These are phyloP conservation scores for Iguana delicatissima DNA, from an alignment of 2,797 vertebrate genomes.

Conservation along the genomic window DNA sequence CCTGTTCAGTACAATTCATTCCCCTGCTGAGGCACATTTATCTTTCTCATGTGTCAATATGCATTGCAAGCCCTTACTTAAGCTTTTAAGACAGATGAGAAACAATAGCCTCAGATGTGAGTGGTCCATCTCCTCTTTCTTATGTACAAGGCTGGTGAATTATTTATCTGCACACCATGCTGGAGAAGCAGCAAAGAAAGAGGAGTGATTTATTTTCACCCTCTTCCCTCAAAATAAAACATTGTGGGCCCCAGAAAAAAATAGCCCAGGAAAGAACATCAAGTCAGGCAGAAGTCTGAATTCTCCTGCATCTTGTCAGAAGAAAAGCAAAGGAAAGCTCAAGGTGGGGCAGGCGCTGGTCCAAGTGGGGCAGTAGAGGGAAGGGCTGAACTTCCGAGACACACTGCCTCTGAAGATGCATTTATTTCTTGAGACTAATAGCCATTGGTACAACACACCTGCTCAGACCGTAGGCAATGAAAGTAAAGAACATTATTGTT, in stretches of 20 bases:
- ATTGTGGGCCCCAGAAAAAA: fast-evolving
- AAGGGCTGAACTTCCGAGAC: no score
- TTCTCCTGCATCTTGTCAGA: conserved; percentile 35
- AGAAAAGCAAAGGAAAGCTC: background rate
- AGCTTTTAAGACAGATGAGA: conserved; percentile 51
- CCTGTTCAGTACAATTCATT: conserved; percentile 20
- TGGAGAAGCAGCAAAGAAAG: conserved; percentile 1
- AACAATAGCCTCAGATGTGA: conserved; percentile 25
- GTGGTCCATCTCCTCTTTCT: conserved; percentile 41
- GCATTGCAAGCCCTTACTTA: conserved; percentile 40
- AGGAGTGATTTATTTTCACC: background rate
- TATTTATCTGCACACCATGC: conserved; percentile 8
- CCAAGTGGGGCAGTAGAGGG: no score
- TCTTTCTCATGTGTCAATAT: conserved; percentile 7
- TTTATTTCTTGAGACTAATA: no score
- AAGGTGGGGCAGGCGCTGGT: no score
- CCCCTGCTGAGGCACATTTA: background rate
- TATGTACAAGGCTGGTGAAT: conserved; percentile 44
- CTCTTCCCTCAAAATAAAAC: background rate
- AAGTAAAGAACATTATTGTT: background rate
- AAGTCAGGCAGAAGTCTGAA: conserved; percentile 4
- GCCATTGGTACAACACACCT: no score
- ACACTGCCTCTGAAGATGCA: no score
- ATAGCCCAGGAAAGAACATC: background rate
- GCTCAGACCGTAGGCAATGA: background rate